Evolutionary conservation across 2,797 vertebrate species (phyloP).

Genomic region (Gallinago solitaria): DNA sequence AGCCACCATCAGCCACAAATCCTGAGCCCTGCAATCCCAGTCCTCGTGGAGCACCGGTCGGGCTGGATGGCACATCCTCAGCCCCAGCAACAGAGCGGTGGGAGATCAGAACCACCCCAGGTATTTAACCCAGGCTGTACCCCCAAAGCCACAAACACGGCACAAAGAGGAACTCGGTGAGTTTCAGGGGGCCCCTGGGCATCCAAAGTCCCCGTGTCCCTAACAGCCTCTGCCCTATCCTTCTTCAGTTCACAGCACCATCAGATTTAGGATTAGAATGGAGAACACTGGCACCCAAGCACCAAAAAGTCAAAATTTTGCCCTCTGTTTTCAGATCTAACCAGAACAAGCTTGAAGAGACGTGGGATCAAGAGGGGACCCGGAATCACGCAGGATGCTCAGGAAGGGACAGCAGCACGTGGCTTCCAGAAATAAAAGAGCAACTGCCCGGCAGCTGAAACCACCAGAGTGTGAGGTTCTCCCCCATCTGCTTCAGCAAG

Average conservation of each 20-base stretch:
- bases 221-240: background rate
- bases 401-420: background rate
- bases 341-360: background rate
- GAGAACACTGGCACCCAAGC: background rate
- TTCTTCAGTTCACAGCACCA: background rate
- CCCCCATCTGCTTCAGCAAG: rapidly evolving
- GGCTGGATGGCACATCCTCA: background rate
- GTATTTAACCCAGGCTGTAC: background rate
- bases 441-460: background rate
- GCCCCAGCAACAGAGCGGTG: rapidly evolving
- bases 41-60: rapidly evolving
- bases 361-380: rapidly evolving
- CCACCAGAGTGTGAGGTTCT: background rate
- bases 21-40: rapidly evolving
- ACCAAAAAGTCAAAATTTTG: background rate
- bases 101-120: background rate
- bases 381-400: rapidly evolving
- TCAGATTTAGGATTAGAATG: background rate
- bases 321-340: background rate
- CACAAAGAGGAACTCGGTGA: background rate
- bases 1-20: background rate
- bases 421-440: background rate
- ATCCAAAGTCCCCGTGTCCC: background rate
- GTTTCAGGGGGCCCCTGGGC: background rate
- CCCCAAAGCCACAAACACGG: background rate